A percentile compares a stretch with the other conserved stretches of the same genome.
These are phyloP conservation scores for Ischnus inquisitorius DNA, from an alignment of 2,888 invertebrate species.

Conservation along the genomic window DNA sequence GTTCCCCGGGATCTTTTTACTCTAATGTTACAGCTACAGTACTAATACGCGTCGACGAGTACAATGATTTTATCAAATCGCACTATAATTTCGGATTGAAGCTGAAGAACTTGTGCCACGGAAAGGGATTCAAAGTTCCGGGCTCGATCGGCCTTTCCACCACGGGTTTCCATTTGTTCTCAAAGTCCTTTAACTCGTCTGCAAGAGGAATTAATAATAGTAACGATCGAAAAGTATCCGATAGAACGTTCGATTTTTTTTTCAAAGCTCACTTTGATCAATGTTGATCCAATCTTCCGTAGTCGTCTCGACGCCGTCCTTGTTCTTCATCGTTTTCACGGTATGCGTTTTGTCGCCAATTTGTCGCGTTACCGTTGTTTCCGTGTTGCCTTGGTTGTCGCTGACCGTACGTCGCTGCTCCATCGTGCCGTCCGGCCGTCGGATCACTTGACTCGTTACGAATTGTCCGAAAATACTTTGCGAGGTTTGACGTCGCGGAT, in stretches of 20 bases:
- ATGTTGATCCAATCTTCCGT: conserved; percentile 81
- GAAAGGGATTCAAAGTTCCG: conserved; percentile 71
- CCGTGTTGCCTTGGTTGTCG: conserved; percentile 88
- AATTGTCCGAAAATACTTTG: conserved; percentile 86
- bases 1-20: conserved; percentile 13
- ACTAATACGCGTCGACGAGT: conserved; percentile 27
- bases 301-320: conserved; percentile 80
- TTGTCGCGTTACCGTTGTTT: conserved; percentile 86
- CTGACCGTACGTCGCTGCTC: conserved; percentile 87
- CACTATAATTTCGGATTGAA: conserved; percentile 80
- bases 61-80: neutral
- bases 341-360: conserved; percentile 81
- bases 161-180: conserved; percentile 72
- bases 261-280: conserved; percentile 78
- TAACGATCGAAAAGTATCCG: neutral
- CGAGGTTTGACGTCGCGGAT: conserved; percentile 74
- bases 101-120: conserved; percentile 81
- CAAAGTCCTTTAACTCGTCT: conserved; percentile 77
- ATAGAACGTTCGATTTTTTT: neutral
- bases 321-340: conserved; percentile 78
- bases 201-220: neutral
- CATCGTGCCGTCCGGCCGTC: conserved; percentile 87
- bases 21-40: conserved; percentile 47
- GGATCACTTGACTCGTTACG: conserved; percentile 86
- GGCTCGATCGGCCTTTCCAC: conserved; percentile 49